Conservation (phyloP, 2,888 invertebrate genomes). For the Dendrolimus pini region DNA sequence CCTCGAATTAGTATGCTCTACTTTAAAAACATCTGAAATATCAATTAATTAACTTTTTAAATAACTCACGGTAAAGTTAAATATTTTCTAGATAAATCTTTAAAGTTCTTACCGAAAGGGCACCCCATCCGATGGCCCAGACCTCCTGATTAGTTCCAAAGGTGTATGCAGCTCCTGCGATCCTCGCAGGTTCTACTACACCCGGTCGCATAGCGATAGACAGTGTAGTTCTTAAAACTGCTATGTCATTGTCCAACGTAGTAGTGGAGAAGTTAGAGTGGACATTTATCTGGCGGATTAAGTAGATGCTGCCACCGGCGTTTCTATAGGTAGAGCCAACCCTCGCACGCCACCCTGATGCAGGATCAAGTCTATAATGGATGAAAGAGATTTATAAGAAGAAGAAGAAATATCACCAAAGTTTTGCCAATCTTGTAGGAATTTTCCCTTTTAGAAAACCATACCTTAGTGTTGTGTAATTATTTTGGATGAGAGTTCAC, state of each 20-base stretch:
- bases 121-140: slow-evolving; percentile 55
- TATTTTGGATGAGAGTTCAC: too few species aligned
- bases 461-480: too few species aligned
- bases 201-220: slow-evolving; percentile 24
- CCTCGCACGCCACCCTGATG: slow-evolving; percentile 44
- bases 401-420: too few species aligned
- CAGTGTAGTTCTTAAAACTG: slow-evolving; percentile 38
- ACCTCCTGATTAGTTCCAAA: slow-evolving; percentile 31
- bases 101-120: slow-evolving; percentile 29
- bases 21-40: too few species aligned
- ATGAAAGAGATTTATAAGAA: too few species aligned
- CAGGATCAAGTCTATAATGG: slow-evolving; percentile 15
- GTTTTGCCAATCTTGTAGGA: too few species aligned
- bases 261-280: slow-evolving; percentile 32
- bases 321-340: slow-evolving; percentile 40
- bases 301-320: slow-evolving; percentile 33
- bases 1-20: too few species aligned
- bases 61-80: too few species aligned
- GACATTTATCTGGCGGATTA: slow-evolving; percentile 34
- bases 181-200: slow-evolving; percentile 28
- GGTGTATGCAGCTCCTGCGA: slow-evolving; percentile 35
- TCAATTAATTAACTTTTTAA: too few species aligned
- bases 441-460: too few species aligned
- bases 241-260: slow-evolving; percentile 38
- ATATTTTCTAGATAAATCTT: too few species aligned